A percentile compares a stretch with the other conserved stretches of the same genome.
Conservation (phyloP, 1,140 invertebrate genomes). For the Cepaea nemoralis region DNA sequence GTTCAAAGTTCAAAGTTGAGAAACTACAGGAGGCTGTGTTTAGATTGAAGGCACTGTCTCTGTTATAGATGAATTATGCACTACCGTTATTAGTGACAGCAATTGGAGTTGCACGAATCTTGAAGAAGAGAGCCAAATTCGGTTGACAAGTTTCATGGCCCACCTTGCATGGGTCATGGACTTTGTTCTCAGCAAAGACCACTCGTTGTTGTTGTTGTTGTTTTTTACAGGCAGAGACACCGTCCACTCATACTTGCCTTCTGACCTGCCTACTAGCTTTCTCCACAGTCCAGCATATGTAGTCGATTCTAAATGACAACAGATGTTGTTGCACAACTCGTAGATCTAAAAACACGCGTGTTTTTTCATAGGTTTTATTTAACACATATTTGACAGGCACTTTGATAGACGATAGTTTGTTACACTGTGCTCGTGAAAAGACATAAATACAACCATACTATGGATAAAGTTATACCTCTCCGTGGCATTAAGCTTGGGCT, state of each 20-base stretch:
- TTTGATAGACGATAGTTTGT: no score
- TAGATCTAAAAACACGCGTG: not conserved
- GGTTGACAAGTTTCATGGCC: conserved; percentile 51
- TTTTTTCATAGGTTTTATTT: not conserved
- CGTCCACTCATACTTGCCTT: conserved; percentile 18
- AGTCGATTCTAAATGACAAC: not conserved
- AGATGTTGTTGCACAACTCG: not conserved
- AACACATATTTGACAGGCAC: no score
- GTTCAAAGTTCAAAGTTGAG: conserved; percentile 93
- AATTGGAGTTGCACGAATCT: conserved; percentile 38
- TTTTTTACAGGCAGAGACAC: conserved; percentile 50
- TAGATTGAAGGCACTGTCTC: conserved; percentile 86
- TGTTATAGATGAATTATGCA: conserved; percentile 48
- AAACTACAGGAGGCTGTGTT: conserved; percentile 93
- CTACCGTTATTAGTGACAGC: conserved; percentile 49
- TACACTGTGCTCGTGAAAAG: no score
- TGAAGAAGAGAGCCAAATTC: conserved; percentile 16
- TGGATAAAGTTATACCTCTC: no score
- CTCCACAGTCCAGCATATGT: not conserved
- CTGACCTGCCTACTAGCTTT: not conserved
- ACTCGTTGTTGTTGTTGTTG: no score
- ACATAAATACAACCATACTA: no score
- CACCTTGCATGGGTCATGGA: conserved; percentile 70
- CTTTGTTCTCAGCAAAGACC: conserved; percentile 62
- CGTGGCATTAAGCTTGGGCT: no score